Conservation (phyloP, 2,888 invertebrate species). For the Lepas anatifera region DNA sequence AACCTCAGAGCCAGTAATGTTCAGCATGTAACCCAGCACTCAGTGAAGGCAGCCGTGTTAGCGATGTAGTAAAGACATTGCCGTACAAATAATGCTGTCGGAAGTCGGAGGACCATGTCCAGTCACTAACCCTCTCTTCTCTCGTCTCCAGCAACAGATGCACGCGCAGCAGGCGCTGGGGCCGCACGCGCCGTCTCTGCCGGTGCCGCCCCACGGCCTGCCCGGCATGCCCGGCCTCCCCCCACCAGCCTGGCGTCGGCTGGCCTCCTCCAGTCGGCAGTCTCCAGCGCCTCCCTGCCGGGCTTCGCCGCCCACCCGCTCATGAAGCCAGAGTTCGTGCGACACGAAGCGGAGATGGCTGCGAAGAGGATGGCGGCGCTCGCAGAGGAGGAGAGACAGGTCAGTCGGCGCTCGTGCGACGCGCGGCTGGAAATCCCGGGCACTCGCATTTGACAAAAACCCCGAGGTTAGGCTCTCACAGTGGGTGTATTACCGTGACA, state of each 20-base stretch:
- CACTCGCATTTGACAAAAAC: too few species aligned
- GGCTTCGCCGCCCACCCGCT: constrained; percentile 35
- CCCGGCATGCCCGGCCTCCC: constrained; percentile 42
- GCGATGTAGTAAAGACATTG: too few species aligned
- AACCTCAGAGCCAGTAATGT: too few species aligned
- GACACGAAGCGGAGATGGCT: constrained; percentile 11
- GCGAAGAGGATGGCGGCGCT: constrained; percentile 12
- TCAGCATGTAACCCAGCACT: too few species aligned
- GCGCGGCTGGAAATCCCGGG: too few species aligned
- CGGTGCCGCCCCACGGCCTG: constrained; percentile 35
- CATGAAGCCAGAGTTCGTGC: constrained; percentile 10
- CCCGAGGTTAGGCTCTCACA: too few species aligned
- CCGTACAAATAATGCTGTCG: too few species aligned
- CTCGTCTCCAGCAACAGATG: constrained; percentile 72
- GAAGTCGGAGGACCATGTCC: too few species aligned
- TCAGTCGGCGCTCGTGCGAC: constrained; percentile 15
- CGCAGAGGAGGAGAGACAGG: constrained; percentile 34
- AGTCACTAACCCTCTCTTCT: too few species aligned
- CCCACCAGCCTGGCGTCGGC: constrained; percentile 27
- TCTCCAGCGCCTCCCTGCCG: constrained; percentile 34
- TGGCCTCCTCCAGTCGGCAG: constrained; percentile 41
- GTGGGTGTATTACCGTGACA: too few species aligned
- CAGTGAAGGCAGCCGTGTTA: too few species aligned
- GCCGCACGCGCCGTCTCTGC: constrained; percentile 18
- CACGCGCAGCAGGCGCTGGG: constrained; percentile 66